Percentiles rank a stretch among this genome's conserved stretches.
phyloP scores from a whole-genome alignment of 2,113 vertebrate genomes.

The Cephalopterus ornatus region DNA sequence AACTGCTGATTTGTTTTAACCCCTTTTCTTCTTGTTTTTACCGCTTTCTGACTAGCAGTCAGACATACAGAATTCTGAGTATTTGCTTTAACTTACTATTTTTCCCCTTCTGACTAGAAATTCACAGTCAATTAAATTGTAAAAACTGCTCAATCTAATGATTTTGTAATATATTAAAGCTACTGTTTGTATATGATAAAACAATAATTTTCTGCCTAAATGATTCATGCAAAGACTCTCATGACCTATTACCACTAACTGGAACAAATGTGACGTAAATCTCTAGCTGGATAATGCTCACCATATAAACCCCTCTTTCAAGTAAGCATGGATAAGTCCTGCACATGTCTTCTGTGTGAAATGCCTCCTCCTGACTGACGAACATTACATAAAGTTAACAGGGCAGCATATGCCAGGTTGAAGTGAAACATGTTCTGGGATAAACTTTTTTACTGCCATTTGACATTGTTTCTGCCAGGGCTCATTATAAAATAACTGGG shows the following conservation, averaged over 20 bases:
- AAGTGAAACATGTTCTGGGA: background rate
- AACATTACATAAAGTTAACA: background rate
- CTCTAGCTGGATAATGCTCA: background rate
- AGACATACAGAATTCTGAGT: background rate
- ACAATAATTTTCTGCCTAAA: background rate
- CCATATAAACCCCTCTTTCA: background rate
- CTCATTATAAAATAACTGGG: slow-evolving; percentile 34
- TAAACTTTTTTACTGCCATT: slow-evolving; percentile 44
- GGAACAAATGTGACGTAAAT: slow-evolving; percentile 46
- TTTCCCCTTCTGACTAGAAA: background rate
- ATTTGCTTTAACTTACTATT: background rate
- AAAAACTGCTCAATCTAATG: background rate
- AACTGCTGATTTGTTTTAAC: background rate
- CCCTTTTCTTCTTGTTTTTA: background rate
- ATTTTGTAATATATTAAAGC: background rate
- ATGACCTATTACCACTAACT: background rate
- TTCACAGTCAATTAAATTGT: background rate
- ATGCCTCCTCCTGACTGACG: background rate
- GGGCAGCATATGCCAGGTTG: background rate
- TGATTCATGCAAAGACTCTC: slow-evolving; percentile 10
- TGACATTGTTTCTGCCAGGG: slow-evolving; percentile 4
- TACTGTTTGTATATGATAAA: background rate
- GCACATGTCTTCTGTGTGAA: background rate
- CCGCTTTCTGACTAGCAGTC: background rate
- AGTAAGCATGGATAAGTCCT: background rate